Evolutionary conservation across 2,888 invertebrate species (phyloP).

Genomic region (Margaritifera margaritifera): DNA sequence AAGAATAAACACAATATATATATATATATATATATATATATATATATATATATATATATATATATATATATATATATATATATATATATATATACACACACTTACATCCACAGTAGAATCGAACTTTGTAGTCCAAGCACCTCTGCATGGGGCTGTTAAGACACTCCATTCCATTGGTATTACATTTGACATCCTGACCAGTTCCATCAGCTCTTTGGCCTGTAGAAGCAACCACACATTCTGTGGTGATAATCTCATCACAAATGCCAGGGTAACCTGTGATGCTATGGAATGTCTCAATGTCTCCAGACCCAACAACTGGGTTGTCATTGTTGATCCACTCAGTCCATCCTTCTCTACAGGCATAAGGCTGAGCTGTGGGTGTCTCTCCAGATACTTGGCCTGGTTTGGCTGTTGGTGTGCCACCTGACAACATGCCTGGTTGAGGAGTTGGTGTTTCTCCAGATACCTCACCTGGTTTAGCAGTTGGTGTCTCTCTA

Average conservation of each 20-base stretch:
- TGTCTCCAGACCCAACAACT: conserved; percentile 32
- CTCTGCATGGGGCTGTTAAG: conserved; percentile 61
- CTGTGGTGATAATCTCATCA: conserved; percentile 48
- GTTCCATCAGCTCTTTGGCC: conserved; percentile 44
- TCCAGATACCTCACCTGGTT: conserved; percentile 11
- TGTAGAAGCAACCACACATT: conserved; percentile 55
- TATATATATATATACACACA: conserved; percentile 5
- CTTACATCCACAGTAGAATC: conserved; percentile 73
- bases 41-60: no score
- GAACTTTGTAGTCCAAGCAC: conserved; percentile 67
- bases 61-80: no score
- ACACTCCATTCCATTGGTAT: conserved; percentile 82
- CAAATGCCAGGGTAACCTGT: conserved; percentile 51
- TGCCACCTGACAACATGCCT: background rate
- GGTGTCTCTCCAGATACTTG: conserved; percentile 10
- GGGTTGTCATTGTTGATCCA: conserved; percentile 68
- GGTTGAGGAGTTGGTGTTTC: conserved; percentile 16
- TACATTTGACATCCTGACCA: conserved; percentile 60
- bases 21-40: no score
- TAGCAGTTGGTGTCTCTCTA: conserved; percentile 5
- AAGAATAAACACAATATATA: no score
- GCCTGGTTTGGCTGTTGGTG: no score
- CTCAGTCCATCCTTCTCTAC: conserved; percentile 66
- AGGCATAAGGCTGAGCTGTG: conserved; percentile 1
- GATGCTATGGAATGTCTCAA: conserved; percentile 42